phyloP scores from a whole-genome alignment of 2,797 vertebrate genomes.

The Smutsia gigantea region DNA sequence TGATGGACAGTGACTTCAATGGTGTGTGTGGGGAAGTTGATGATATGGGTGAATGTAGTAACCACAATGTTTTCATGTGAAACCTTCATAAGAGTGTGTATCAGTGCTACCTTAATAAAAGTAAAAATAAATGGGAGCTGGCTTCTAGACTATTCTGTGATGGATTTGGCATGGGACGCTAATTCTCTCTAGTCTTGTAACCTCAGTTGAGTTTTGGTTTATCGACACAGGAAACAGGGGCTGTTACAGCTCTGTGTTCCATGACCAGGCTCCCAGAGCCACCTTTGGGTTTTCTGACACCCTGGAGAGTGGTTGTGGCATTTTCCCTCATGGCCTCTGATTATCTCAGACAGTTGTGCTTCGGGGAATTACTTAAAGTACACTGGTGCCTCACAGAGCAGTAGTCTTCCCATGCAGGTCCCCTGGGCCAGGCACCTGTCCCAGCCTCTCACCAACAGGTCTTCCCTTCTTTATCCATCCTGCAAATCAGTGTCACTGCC shows the following conservation, averaged over 20 bases:
- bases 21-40: too few species aligned
- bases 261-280: not conserved
- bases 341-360: constrained; percentile 46
- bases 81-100: too few species aligned
- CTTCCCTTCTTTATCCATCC: not conserved
- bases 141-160: not conserved
- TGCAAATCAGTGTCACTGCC: constrained; percentile 89
- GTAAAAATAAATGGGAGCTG: too few species aligned
- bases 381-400: constrained; percentile 49
- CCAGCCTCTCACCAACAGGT: not conserved
- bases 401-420: constrained; percentile 31
- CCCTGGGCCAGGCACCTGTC: not conserved
- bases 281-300: not conserved
- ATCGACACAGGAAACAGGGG: not conserved
- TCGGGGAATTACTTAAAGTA: constrained; percentile 34
- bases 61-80: too few species aligned
- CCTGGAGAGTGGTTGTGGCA: not conserved
- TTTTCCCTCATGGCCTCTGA: constrained; percentile 41
- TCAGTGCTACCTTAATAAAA: too few species aligned
- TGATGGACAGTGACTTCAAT: too few species aligned
- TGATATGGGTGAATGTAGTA: too few species aligned
- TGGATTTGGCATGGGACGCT: not conserved
- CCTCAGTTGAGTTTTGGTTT: not conserved
- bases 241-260: not conserved
- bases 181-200: not conserved